Evolutionary conservation across 2,888 invertebrate species (phyloP), one percentile per base, ranked within the genome.

Genomic region (Torymus auratus): DNA sequence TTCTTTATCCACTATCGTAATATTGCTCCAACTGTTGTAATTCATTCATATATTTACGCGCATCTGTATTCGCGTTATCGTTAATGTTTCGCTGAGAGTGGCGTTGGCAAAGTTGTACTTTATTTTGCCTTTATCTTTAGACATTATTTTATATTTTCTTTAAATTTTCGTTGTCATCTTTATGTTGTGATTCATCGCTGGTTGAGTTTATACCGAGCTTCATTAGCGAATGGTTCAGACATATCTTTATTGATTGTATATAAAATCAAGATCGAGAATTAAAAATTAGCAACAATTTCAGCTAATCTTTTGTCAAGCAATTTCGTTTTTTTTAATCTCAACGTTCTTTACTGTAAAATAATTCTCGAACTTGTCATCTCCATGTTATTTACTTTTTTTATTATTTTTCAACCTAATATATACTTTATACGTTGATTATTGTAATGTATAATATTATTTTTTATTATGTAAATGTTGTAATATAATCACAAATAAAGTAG

Each of bases 191-290:
- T 55, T 79, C 73, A 76, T 73, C 68, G 41, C 53, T 77, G 70
- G 80, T 80, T 82, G 15, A 71, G 84, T 80, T 81, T 76, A 80
- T 82, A 86, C 85, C 82, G 71, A 81, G 13, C 17, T 20, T 56
- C 15, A 28, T 71, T 75, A 23, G 15, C 41, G 23, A 61, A 17
- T 52, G 2, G 14, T 76, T 68, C 60, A 60, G 4, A 73, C 14
- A 14, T 55, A 53, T 20, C 73, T 62, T 73, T 28, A 41, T 28
- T 61, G 20, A n/a, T 58, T 52, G 62, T 61, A 28, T 55, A 53
- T 52, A 53, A 65, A 75, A 60, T 77, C 71, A 78, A 65, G 67
- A 11, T 78, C 78, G 60, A 72, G 72, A 67, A 78, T 75, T 23
- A 14, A 67, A 60, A 41, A 41, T 41, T 7, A 7, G 1, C 41